Evolutionary conservation across 2,888 invertebrate species (phyloP), one percentile per base, ranked within the genome.

Genomic region (Agrotis clavis): DNA sequence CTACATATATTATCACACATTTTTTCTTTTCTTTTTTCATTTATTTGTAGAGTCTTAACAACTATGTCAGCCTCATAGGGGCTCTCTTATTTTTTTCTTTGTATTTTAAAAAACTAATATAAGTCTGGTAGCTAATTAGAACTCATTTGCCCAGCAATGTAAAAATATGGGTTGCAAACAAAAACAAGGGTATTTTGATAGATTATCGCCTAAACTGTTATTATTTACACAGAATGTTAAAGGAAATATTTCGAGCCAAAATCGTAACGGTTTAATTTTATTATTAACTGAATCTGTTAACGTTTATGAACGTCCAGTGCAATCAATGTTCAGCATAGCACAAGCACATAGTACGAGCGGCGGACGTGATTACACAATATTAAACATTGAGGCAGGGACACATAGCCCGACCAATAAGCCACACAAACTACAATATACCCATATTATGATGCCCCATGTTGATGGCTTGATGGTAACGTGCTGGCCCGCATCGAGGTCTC

Each of bases 331-430:
- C 59, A 18, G 45, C 53, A 77, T 57, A 65, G 51, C 47, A 30
- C 47, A 14, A 61, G 35, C 51, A 51, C 56, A 59, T 63, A 75
- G 35, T 47, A 30, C 35, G 45, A 50, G 62, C 65, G 41, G 35
- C 25, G 21, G 56, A 59, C 61, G 61, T 64, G 66, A 71, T 75
- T 53, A 60, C 45, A 67, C 57, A 63, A 79, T 70, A 79, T 78
- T 69, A 79, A 79, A 79, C 71, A 79, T 64, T 50, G 76, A 18
- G 35, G 76, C 35, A 47, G 48, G 53, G n/a, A 47, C 56, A 77
- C 64, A 54, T 72, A 59, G 59, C 35, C 14, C 19, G 2, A 65
- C 67, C 81, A 79, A 76, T 77, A 81, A 71, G 62, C 71, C 65
- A 66, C 61, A 62, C 30, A 47, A 67, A 71, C 71, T 59, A 51